phyloP scores from a whole-genome alignment of 2,888 invertebrate species.

The Malthinus seriepunctatus region DNA sequence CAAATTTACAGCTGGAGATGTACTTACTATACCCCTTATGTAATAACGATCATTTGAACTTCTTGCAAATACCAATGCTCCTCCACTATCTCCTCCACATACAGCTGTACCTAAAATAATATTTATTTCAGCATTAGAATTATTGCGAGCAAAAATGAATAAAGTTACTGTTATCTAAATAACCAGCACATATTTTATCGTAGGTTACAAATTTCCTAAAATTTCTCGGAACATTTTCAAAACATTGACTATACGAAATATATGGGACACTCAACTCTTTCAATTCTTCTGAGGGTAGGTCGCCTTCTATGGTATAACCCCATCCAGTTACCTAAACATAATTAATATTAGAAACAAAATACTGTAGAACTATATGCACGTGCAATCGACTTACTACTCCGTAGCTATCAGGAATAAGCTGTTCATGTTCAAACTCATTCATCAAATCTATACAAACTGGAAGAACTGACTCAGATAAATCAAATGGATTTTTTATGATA shows the following conservation, averaged over 20 bases:
- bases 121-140: background rate
- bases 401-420: conserved; percentile 8
- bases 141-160: background rate
- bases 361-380: too few relatives aligned
- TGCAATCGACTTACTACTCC: conserved; percentile 38
- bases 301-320: background rate
- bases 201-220: background rate
- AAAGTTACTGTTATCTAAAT: background rate
- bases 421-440: conserved; percentile 12
- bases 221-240: background rate
- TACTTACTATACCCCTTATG: background rate
- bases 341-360: too few relatives aligned
- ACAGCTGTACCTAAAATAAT: background rate
- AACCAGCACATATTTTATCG: background rate
- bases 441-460: conserved; percentile 47
- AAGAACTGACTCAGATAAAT: conserved; percentile 43
- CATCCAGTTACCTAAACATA: background rate
- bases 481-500: conserved; percentile 39
- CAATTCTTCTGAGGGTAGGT: background rate
- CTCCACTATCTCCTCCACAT: background rate
- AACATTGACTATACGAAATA: background rate
- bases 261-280: background rate
- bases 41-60: background rate
- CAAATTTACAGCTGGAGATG: background rate
- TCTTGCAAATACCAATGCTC: background rate